Base-by-base conservation (phyloP, 2,113 vertebrate species). In the Gallinago media region DNA sequence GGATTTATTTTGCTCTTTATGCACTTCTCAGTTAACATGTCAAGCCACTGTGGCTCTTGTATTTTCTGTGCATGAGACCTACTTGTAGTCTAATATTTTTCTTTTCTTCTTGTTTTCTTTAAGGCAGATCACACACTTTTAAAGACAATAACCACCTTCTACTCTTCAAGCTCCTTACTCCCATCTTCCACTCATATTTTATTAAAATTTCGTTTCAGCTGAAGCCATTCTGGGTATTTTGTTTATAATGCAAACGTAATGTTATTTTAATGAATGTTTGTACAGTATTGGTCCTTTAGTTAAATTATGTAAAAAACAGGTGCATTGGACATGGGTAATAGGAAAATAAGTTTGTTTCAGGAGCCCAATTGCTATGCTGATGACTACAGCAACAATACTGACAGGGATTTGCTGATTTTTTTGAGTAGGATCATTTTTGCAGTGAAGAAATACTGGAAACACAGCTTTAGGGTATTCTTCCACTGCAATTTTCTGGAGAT, bases 261-360 rank as follows among this genome's bases (percentile, higher is more conserved):
- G 46, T 29, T 77, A 88, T 91, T 94, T 92, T 88, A 88, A 86
- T 59, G 47, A 88, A 78, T 27, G 26, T 38, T 96, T 93, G 36
- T 85, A 88, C 40, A 59, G n/a, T 52, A 73, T 27, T 26, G 34
- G 38, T 86, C 52, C 26, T 96, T 67, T 55, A 74, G 56, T 84
- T 86, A 90, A 86, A 93, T 90, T 91, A 80, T 22, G 9, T 75
- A 66, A 81, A 86, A 94, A 66, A 9, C 82, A 90, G 72, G 76
- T 81, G 47, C 52, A 74, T 12, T 93, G 96, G 83, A 90, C 61
- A 78, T 26, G 29, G 65, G 38, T 65, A 95, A 91, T 63, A 78
- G 52, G 47, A 95, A 95, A 93, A 80, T 59, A 93, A 78, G 76
- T 87, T 86, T 71, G 21, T 92, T 96, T 94, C 70, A 75, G 88